Conservation (phyloP, 2,888 invertebrate species). For the Platycheirus albimanus region DNA sequence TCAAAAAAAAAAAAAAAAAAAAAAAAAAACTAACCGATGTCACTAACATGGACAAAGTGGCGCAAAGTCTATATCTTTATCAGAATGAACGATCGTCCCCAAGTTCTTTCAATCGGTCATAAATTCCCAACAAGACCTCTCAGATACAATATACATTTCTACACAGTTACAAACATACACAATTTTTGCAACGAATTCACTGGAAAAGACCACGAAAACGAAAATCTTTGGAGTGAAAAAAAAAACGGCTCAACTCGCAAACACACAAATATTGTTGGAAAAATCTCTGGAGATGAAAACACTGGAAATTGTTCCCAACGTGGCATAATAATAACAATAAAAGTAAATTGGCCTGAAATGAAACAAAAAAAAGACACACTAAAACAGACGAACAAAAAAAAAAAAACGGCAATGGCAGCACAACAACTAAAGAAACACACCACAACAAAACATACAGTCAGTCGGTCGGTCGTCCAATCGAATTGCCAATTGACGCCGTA, state of each 20-base stretch:
- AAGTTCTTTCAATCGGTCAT: conserved; percentile 61
- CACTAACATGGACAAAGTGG: not conserved
- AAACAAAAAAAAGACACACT: conserved; percentile 2
- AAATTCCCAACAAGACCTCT: conserved; percentile 60
- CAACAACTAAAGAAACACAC: conserved; percentile 35
- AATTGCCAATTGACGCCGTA: conserved; percentile 71
- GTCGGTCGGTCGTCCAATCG: no score
- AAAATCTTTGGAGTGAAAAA: conserved; percentile 20
- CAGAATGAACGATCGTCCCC: conserved; percentile 61
- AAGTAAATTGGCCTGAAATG: conserved; percentile 68
- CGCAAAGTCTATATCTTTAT: conserved; percentile 57
- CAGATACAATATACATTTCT: conserved; percentile 42
- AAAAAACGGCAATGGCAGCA: conserved; percentile 26
- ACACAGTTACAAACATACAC: conserved; percentile 26
- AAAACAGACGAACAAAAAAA: not conserved
- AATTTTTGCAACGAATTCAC: not conserved
- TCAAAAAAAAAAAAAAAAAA: no score
- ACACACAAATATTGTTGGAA: not conserved
- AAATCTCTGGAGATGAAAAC: conserved; percentile 71
- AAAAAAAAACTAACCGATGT: not conserved
- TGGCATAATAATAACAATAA: conserved; percentile 74
- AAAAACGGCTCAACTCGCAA: conserved; percentile 38
- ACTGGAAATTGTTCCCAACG: conserved; percentile 74
- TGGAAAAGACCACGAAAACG: conserved; percentile 43
- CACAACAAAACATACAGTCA: conserved; percentile 57